Evolutionary conservation across 1,140 invertebrate species (phyloP), one percentile per base, ranked within the genome.

Genomic region (Belonocnema kinseyi): DNA sequence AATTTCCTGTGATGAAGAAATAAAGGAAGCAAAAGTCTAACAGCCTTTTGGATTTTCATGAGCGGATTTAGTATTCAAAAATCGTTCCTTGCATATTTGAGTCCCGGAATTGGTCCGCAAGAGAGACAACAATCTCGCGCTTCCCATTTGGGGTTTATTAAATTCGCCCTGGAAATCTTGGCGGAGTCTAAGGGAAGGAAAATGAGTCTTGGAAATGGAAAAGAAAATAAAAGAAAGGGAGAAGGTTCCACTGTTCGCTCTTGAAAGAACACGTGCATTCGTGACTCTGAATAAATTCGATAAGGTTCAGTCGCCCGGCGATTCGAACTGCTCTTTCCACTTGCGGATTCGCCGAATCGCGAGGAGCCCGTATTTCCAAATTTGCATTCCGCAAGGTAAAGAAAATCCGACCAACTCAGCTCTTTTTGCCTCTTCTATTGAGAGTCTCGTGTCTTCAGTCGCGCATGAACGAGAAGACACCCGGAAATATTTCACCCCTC

Each of bases 1-100:
- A 66, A 33, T 40, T n/a, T 46, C 16, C 40, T 46, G 40, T 11
- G 40, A 46, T 46, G 40, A 66, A 13, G 53, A 76, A 17, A 75
- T 21, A 74, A 14, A 16, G 50, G 17, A 54, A 53, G 50, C 19
- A 70, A 58, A 74, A 71, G 73, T 50, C 61, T 17, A n/a, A 26
- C 56, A 33, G 7, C 58, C 33, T 14, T 33, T 61, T 21, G 17
- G 10, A 17, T 26, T 61, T 61, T 61, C 12, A 61, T 61, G 21
- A 61, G 17, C 21, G 74, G 78, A 80, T 83, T 88, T 84, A 51
- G 83, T 80, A 87, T 88, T 88, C 86, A 77, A 54, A 82, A 81
- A 83, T 79, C 81, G 83, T 86, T 83, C 82, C 76, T 76, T 82
- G 86, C 82, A 87, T 87, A 87, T 84, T 88, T 85, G 86, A 88